Conservation (phyloP, 2,888 invertebrate species). For the Dione juno region DNA sequence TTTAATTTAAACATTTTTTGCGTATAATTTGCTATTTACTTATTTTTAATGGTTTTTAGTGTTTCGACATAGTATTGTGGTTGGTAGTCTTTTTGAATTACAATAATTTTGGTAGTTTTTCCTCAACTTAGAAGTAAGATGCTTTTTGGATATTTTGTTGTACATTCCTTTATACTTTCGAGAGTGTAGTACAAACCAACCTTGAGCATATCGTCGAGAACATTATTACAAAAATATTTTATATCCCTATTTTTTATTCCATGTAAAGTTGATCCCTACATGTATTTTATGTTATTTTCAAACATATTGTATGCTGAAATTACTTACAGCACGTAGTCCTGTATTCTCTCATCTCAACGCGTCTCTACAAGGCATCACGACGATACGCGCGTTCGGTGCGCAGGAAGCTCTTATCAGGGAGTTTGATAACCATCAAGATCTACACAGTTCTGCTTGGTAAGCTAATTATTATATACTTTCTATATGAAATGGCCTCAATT, state of each 20-base stretch:
- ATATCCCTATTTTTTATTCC: background rate
- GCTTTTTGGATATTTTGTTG: too few relatives aligned
- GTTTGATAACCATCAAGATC: constrained; percentile 91
- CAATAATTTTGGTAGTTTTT: too few relatives aligned
- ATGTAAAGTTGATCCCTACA: background rate
- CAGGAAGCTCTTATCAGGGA: constrained; percentile 90
- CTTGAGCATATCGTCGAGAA: background rate
- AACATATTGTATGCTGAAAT: background rate
- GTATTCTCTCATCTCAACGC: constrained; percentile 97
- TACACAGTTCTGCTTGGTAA: constrained; percentile 95
- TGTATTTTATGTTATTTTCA: background rate
- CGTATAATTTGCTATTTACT: too few relatives aligned
- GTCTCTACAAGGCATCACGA: constrained; percentile 94
- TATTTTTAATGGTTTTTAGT: too few relatives aligned
- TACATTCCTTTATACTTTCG: background rate
- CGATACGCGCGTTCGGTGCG: constrained; percentile 94
- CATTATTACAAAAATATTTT: background rate
- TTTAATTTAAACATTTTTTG: too few relatives aligned
- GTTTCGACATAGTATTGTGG: too few relatives aligned
- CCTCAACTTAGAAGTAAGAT: too few relatives aligned
- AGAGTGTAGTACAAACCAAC: background rate
- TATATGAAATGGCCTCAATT: too few relatives aligned
- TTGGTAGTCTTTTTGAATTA: too few relatives aligned
- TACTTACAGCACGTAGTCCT: constrained; percentile 92
- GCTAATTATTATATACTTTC: background rate